Evolutionary conservation across 2,113 vertebrate species (phyloP).

Genomic region (Micromys minutus): DNA sequence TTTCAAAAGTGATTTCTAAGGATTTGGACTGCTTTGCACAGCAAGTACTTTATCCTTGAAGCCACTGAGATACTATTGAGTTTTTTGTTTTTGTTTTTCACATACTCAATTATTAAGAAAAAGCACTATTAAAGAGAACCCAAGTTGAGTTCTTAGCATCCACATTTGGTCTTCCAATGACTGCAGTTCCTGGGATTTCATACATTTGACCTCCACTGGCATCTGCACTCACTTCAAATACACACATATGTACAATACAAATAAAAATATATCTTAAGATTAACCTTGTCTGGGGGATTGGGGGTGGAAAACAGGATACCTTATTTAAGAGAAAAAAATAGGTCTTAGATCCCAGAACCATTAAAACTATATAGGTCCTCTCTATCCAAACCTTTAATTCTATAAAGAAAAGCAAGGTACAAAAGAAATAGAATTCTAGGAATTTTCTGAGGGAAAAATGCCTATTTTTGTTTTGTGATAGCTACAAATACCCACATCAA

Average conservation of each 20-base stretch:
- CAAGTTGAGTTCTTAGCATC: too few relatives aligned
- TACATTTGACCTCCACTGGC: not conserved
- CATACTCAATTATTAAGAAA: not conserved
- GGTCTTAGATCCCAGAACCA: not conserved
- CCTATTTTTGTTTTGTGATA: too few relatives aligned
- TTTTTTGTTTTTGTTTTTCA: not conserved
- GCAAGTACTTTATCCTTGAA: not conserved
- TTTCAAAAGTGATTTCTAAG: not conserved
- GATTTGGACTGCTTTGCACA: not conserved
- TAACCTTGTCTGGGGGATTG: too few relatives aligned
- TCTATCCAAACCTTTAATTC: not conserved
- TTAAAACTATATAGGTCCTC: not conserved
- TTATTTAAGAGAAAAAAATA: slow-evolving; percentile 28
- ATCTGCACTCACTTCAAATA: not conserved
- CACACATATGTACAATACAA: not conserved
- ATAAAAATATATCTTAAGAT: not conserved
- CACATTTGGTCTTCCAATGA: not conserved
- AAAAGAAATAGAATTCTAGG: too few relatives aligned
- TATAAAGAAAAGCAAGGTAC: not conserved
- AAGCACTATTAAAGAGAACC: too few relatives aligned
- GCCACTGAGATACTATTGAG: not conserved
- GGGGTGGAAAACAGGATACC: too few relatives aligned
- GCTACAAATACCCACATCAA: too few relatives aligned
- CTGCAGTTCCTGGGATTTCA: not conserved
- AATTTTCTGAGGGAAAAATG: too few relatives aligned